phyloP scores from a whole-genome alignment of 2,113 vertebrate species.

The Argyrosomus japonicus region DNA sequence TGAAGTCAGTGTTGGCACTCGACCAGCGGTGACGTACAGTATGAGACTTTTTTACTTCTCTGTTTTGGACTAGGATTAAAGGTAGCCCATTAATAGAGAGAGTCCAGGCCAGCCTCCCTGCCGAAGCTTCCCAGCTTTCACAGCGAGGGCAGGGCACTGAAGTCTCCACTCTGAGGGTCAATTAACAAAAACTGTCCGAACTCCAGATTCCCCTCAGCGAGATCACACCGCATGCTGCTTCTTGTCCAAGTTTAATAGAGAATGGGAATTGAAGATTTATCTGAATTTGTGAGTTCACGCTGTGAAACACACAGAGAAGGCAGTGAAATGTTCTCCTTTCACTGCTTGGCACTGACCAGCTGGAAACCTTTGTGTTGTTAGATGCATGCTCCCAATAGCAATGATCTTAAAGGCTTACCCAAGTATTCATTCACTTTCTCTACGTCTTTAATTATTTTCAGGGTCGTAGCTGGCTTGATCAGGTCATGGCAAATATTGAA shows the following conservation, averaged over 20 bases:
- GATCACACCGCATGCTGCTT: slow-evolving; percentile 17
- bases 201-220: slow-evolving; percentile 21
- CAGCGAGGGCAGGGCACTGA: slow-evolving; percentile 25
- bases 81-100: slow-evolving; percentile 22
- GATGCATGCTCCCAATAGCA: not conserved
- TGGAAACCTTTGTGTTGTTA: slow-evolving; percentile 44
- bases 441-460: slow-evolving; percentile 56
- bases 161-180: slow-evolving; percentile 42
- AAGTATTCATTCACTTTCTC: slow-evolving; percentile 47
- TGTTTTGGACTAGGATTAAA: slow-evolving; percentile 61
- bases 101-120: slow-evolving; percentile 9
- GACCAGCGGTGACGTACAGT: slow-evolving; percentile 27
- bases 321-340: slow-evolving; percentile 42
- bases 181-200: slow-evolving; percentile 50
- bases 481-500: slow-evolving; percentile 14
- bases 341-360: slow-evolving; percentile 16
- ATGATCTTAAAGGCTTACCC: slow-evolving; percentile 32
- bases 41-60: slow-evolving; percentile 41
- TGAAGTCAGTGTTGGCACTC: slow-evolving; percentile 50
- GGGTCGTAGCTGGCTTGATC: slow-evolving; percentile 25
- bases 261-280: slow-evolving; percentile 32
- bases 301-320: slow-evolving; percentile 35
- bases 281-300: slow-evolving; percentile 38
- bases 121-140: slow-evolving; percentile 40
- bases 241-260: slow-evolving; percentile 23